Percentiles rank a stretch among this genome's conserved stretches.
Evolutionary conservation across 2,113 vertebrate genomes (phyloP).

Genomic region (Eptesicus fuscus): DNA sequence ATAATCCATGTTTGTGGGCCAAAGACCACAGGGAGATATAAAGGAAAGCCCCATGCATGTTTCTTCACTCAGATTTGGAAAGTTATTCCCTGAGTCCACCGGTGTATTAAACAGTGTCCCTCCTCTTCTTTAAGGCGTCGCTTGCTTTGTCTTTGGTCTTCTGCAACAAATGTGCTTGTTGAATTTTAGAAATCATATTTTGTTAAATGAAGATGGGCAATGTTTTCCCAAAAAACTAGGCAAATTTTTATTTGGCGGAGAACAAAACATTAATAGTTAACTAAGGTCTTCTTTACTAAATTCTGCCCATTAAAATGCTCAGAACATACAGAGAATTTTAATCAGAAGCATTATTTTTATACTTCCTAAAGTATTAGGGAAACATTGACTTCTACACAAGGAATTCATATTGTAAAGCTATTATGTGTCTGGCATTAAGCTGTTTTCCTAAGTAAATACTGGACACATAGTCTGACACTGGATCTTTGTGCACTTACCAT

Average conservation of each 20-base stretch:
- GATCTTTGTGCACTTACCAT: background rate
- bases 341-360: background rate
- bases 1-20: no score
- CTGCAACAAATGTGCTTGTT: background rate
- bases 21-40: no score
- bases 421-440: background rate
- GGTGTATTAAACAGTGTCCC: no score
- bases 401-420: background rate
- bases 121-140: no score
- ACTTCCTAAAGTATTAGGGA: background rate
- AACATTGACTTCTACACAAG: background rate
- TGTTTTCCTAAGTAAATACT: background rate
- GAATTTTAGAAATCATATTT: constrained; percentile 20
- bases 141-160: no score
- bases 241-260: background rate
- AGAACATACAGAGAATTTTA: background rate
- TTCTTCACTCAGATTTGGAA: no score
- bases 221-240: background rate
- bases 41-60: no score
- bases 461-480: no score
- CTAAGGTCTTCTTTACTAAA: background rate
- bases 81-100: no score
- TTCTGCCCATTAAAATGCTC: background rate
- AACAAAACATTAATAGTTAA: background rate
- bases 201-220: background rate